Evolutionary conservation across 2,888 invertebrate species (phyloP), one percentile per base, ranked within the genome.

Genomic region (Odontocolon sp.): DNA sequence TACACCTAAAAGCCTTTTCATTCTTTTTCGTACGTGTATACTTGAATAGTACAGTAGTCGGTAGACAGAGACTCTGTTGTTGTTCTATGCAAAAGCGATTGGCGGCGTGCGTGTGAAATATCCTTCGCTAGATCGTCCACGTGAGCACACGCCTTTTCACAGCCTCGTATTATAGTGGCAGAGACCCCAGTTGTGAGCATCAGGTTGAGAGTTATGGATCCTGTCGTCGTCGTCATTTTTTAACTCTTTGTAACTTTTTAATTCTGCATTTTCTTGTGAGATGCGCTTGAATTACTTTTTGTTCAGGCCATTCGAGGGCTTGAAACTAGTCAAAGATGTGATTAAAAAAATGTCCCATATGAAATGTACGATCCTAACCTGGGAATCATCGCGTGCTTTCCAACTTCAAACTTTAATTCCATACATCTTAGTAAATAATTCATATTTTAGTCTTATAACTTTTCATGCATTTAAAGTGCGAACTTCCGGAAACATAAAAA

Each of bases 1-100:
- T 14, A 61, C 26, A 56, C 67, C 11, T 1, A 40, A 14, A 38
- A 14, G 26, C 21, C 38, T 50, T 14, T 36, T 14, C 23, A 64
- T 50, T 50, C 50, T 21, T 8, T 11, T 33, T 50, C 47, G 36
- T 36, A 64, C 50, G 23, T n/a, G n/a, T 36, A 47, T 23, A 67
- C 67, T 54, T 40, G 36, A 5, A 45, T 33, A n/a, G n/a, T n/a
- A 38, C 57, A 21, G 33, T 61, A 54, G 8, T 61, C 16, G 8
- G 61, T 70, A 16, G 18, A 56, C 70, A 16, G 33, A 33, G 54
- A 42, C 8, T 63, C 11, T 40, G n/a, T 11, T 18, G 36, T 21
- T 31, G 26, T 11, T 36, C 40, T 59, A 70, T 75, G 57, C 75
- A 70, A 75, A 64, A 64, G 38, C 36, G 42, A 57, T 59, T 57